Base-by-base conservation (phyloP, 2,797 vertebrate genomes). In the Diglossa cyanea region DNA sequence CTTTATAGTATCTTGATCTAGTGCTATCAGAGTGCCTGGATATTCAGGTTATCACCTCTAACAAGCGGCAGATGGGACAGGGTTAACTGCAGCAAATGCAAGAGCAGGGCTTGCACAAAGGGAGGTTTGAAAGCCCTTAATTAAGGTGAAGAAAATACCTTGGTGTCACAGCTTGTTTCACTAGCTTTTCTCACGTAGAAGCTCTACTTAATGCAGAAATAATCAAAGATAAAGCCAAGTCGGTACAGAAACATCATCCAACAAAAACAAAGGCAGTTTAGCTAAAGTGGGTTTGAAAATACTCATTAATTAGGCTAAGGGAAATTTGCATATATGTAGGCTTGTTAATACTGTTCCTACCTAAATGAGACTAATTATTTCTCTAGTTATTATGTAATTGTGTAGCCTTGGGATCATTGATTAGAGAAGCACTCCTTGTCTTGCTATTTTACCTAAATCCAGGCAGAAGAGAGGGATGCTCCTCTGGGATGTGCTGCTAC, bases 361-460 rank as follows among this genome's bases (percentile, higher is more conserved):
- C 73, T 68, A 86, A 87, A 58, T 55, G 51, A 39, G 51, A 60
- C 51, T 73, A 86, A 93, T 93, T 86, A 86, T 76, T 73, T 72
- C 62, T 83, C 66, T 90, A 78, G 94, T 86, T 75, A 60, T 58
- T 63, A 78, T 77, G 70, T 66, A 89, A 75, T 74, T 73, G 50
- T 17, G 37, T 61, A 89, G 86, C 90, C 82, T 45, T 82, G 55
- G 85, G 55, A 92, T 86, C 74, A 51, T 4, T 95, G 92, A 92
- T 93, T 92, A 85, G 77, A 92, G 79, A 30, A 48, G 74, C 13
- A 10, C 42, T 79, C 39, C 65, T 47, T 0, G 0, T 44, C 51
- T 83, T 0, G 0, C 60, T 73, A 24, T n/a, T 81, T 73, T 80
- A 61, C 9, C 45, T 65, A 68, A 72, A 70, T 58, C 40, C 28